Evolutionary conservation across 1,140 invertebrate genomes (phyloP), one percentile per base, ranked within the genome.

Genomic region (Aphidius ervi): DNA sequence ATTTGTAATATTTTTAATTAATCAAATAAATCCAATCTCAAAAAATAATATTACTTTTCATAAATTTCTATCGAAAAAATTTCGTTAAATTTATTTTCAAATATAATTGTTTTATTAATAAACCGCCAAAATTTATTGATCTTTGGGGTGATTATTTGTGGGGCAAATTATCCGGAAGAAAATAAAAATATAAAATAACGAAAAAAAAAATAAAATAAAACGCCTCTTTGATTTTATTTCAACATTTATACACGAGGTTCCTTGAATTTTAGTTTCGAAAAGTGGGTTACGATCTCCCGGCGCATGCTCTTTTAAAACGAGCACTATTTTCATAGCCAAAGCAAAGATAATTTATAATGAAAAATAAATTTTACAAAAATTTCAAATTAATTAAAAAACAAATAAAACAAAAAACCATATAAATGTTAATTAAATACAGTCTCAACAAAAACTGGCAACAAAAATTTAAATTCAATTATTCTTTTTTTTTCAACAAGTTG

Each of bases 241-340:
- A 5, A 50, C 20, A 40, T 48, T 39, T n/a, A 46, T 42, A 43
- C 46, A 61, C 45, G 53, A 56, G 52, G 43, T 61, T 61, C 40
- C 40, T 46, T 39, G 52, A 61, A 61, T 55, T 61, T 55, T 56
- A 53, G 46, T 56, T 56, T 23, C 56, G 54, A 42, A 61, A 61
- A 61, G 59, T 61, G 54, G 59, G 59, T 61, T 61, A 61, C 20
- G 37, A 20, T 16, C 7, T 48, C 23, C 23, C n/a, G 31, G 52
- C 53, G 59, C 54, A 50, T 48, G 46, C 50, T 61, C 46, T 9
- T 40, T 23, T 31, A 4, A 20, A 10, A 7, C 16, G n/a, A 23
- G 41, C 59, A 20, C 46, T 20, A 52, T 50, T 50, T 39, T 4
- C 23, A 9, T 52, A 52, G 37, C 10, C 31, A 37, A 9, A 39